Conservation (phyloP, 2,113 vertebrate species). For the Corydoras sp. region DNA sequence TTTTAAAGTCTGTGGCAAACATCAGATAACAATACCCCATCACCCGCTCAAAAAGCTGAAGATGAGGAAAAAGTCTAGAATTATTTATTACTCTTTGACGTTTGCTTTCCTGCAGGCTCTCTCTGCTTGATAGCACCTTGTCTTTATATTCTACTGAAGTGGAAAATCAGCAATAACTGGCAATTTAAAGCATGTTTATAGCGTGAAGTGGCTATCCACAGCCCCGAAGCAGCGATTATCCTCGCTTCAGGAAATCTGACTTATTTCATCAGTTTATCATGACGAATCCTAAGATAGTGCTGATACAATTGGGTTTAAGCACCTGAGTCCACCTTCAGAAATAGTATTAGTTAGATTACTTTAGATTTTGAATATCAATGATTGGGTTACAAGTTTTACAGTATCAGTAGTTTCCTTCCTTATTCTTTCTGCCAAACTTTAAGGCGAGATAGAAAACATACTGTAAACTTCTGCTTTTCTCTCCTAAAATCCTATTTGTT, state of each 20-base stretch:
- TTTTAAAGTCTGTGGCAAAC: background rate
- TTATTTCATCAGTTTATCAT: background rate
- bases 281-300: background rate
- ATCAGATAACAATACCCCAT: background rate
- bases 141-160: background rate
- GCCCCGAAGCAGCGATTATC: background rate
- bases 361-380: background rate
- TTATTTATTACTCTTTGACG: conserved; percentile 5
- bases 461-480: too few relatives aligned
- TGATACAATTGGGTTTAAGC: background rate
- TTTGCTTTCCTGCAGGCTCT: background rate
- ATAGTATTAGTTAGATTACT: background rate
- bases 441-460: too few relatives aligned
- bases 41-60: background rate
- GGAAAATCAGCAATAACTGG: background rate
- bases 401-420: too few relatives aligned
- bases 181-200: background rate
- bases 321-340: background rate
- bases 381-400: too few relatives aligned
- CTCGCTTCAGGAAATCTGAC: background rate
- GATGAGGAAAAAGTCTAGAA: background rate
- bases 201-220: background rate
- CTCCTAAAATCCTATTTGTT: too few relatives aligned
- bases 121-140: background rate
- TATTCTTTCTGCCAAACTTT: too few relatives aligned